Evolutionary conservation across 2,797 vertebrate species (phyloP), one percentile per base, ranked within the genome.

Genomic region (Eulemur rubriventer): DNA sequence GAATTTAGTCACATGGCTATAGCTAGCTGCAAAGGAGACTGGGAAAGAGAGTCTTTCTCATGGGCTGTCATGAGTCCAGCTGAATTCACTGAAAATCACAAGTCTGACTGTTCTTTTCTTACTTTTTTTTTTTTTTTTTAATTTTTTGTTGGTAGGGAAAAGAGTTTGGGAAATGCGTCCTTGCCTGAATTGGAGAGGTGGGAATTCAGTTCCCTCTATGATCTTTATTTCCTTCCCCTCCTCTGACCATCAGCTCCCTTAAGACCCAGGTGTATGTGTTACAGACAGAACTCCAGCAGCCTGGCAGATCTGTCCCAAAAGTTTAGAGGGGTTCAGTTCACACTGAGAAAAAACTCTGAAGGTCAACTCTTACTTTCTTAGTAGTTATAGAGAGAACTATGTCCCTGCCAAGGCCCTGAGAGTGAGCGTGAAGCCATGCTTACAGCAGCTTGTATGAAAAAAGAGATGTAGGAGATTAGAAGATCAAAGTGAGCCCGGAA

Each of bases 31-130:
- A 89, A 92, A 35, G 30, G 18, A 96, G 38, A 28, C 33, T 33
- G 35, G 24, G 35, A 94, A 84, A 41, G 55, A 52, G 0, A 35
- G 7, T 16, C n/a, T 78, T 96, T 70, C 46, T 26, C 72, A 35
- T 30, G 9, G 33, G 33, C 33, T 93, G 48, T 14, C 8, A 18
- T 35, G 4, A 24, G 12, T 28, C 7, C 83, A 20, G 35, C 9
- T 38, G 46, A 86, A 69, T 46, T 95, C 46, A 65, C 59, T 95
- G 80, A 91, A 86, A 61, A 81, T 91, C 18, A 79, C 38, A 81
- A 6, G 22, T 46, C 16, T 81, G 4, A 46, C 13, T 33, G 7
- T 72, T 91, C n/a, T 82, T 81, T 55, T 33, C 33, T 3, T 50
- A 6, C 46, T 57, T 69, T 50, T 67, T 24, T 50, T 18, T 50